A percentile compares a stretch with the other conserved stretches of the same genome.
Conservation (phyloP, 2,888 invertebrate species). For the Eremobia ochroleuca region DNA sequence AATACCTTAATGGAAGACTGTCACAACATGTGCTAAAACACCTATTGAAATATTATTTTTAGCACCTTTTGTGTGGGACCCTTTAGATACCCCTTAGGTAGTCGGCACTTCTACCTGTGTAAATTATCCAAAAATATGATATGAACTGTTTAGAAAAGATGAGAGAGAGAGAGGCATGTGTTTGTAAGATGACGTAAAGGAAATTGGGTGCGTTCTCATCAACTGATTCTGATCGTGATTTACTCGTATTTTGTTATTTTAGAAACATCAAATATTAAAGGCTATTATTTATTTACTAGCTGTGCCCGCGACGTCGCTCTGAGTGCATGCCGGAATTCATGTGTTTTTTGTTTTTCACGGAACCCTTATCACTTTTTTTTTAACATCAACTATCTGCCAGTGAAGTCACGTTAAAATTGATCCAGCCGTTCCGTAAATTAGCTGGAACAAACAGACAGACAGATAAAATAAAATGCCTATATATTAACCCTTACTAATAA, state of each 20-base stretch:
- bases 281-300: background rate
- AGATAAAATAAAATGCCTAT: too few species aligned
- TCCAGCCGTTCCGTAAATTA: too few species aligned
- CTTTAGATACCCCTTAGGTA: background rate
- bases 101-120: background rate
- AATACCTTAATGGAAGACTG: constrained; percentile 25
- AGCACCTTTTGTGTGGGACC: background rate
- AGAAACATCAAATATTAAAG: background rate
- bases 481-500: too few species aligned
- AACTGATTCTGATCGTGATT: background rate
- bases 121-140: background rate
- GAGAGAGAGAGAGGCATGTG: background rate
- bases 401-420: too few species aligned
- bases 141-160: constrained; percentile 14
- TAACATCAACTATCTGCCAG: too few species aligned
- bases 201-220: background rate
- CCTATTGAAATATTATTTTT: constrained; percentile 32
- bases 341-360: too few species aligned
- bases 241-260: background rate
- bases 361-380: too few species aligned
- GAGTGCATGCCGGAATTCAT: too few species aligned
- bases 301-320: background rate
- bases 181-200: background rate
- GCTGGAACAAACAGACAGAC: too few species aligned
- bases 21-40: constrained; percentile 14